Evolutionary conservation across 2,113 vertebrate genomes (phyloP), one percentile per base, ranked within the genome.

Genomic region (Plestiodon gilberti): DNA sequence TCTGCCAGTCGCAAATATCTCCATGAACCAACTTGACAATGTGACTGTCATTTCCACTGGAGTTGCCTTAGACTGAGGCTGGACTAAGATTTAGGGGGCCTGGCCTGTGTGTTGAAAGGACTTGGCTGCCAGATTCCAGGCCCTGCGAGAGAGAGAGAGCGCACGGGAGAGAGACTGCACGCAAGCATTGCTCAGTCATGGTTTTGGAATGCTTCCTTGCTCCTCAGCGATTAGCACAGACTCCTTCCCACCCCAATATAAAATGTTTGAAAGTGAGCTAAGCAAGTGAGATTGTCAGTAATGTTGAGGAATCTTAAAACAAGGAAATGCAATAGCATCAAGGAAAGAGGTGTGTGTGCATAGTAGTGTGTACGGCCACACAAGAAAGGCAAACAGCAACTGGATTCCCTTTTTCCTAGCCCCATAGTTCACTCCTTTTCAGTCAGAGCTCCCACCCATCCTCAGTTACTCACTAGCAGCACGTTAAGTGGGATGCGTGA

Each of bases 191-290:
- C 77, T 6, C 93, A 92, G 89, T 94, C 93, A 94, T 92, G 93
- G 85, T 87, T 93, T 90, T 91, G 94, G 93, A 95, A 95, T 93
- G 93, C 92, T 90, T 91, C 87, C 87, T 64, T 88, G 88, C 88
- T 95, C 87, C 90, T 64, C 89, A 88, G 92, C 83, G 88, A 90
- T 93, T 89, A 81, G 85, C 89, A 87, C 92, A 78, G 86, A 78
- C 88, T 87, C 86, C 87, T 85, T 18, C 0, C 87, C 86, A 82
- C 90, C 90, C 89, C 89, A 80, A 83, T 3, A 81, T 65, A 91
- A 89, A 55, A 91, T 61, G 90, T 93, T 93, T 91, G 59, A 84
- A 85, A 88, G 86, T 80, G 87, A 93, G 73, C 90, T 91, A 91
- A 91, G 89, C 85, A 83, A 93, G 87, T 13, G 35, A 70, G 67